phyloP scores from a whole-genome alignment of 2,888 invertebrate genomes.

The Drosophila macrospina region DNA sequence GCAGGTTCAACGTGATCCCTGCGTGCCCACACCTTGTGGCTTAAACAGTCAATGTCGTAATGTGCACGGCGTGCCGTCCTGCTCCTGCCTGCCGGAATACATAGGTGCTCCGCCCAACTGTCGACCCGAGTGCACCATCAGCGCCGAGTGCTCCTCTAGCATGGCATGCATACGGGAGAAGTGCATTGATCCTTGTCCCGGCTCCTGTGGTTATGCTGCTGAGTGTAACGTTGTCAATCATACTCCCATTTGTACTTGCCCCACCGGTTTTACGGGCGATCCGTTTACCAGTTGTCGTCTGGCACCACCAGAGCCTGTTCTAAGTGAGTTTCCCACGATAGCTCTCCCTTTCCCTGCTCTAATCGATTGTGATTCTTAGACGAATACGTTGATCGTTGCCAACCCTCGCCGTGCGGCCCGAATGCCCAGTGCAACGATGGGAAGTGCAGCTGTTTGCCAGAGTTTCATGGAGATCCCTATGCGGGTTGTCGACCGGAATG shows the following conservation, averaged over 20 bases:
- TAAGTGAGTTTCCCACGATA: conserved; percentile 67
- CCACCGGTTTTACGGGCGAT: conserved; percentile 88
- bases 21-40: conserved; percentile 89
- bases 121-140: conserved; percentile 89
- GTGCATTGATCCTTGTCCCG: conserved; percentile 89
- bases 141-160: conserved; percentile 89
- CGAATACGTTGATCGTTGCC: conserved; percentile 87
- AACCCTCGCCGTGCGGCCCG: conserved; percentile 89
- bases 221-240: conserved; percentile 88
- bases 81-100: conserved; percentile 87
- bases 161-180: conserved; percentile 89
- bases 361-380: conserved; percentile 35
- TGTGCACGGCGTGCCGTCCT: conserved; percentile 87
- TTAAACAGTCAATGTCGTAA: conserved; percentile 88
- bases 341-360: not conserved
- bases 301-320: conserved; percentile 70
- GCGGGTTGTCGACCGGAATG: conserved; percentile 91
- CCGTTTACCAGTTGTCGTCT: conserved; percentile 87
- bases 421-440: conserved; percentile 89
- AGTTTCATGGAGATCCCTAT: conserved; percentile 89
- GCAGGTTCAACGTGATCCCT: conserved; percentile 86
- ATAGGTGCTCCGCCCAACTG: conserved; percentile 89
- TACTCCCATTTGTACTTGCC: conserved; percentile 88
- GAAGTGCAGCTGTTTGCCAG: conserved; percentile 90
- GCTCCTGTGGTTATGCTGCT: conserved; percentile 88